Evolutionary conservation across 2,113 vertebrate genomes (phyloP).

Genomic region (Stomatorhinus ivindoensis): DNA sequence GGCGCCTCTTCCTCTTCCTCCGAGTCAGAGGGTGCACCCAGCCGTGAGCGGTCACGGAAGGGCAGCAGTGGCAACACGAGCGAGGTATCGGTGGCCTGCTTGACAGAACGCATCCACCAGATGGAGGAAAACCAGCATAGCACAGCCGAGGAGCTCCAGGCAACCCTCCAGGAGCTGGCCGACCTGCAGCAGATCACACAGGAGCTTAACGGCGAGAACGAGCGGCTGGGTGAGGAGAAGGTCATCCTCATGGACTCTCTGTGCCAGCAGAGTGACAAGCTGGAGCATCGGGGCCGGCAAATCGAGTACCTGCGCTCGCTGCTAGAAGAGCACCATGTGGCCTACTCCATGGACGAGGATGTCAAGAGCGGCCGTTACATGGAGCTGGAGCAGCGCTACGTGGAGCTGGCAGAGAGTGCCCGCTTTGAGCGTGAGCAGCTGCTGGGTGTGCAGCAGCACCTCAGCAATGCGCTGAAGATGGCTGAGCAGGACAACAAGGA

Average conservation of each 20-base stretch:
- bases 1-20: constrained; percentile 83
- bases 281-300: constrained; percentile 82
- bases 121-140: constrained; percentile 97
- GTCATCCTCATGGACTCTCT: constrained; percentile 89
- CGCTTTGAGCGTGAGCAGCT: constrained; percentile 90
- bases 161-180: constrained; percentile 83
- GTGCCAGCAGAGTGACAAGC: constrained; percentile 86
- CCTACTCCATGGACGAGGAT: constrained; percentile 78
- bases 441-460: constrained; percentile 84
- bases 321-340: constrained; percentile 79
- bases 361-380: constrained; percentile 86
- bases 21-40: constrained; percentile 78
- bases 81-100: constrained; percentile 83
- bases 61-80: constrained; percentile 78
- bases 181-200: constrained; percentile 92
- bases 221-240: constrained; percentile 88
- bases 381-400: constrained; percentile 88
- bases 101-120: constrained; percentile 89
- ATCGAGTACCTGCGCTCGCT: constrained; percentile 81
- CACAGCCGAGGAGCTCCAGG: constrained; percentile 88
- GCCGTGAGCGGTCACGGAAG: constrained; percentile 74
- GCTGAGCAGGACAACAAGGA: constrained; percentile 92
- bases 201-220: constrained; percentile 87
- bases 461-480: constrained; percentile 94
- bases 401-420: constrained; percentile 79